Evolutionary conservation across 2,888 invertebrate species (phyloP).

Genomic region (Ditula angustiorana): DNA sequence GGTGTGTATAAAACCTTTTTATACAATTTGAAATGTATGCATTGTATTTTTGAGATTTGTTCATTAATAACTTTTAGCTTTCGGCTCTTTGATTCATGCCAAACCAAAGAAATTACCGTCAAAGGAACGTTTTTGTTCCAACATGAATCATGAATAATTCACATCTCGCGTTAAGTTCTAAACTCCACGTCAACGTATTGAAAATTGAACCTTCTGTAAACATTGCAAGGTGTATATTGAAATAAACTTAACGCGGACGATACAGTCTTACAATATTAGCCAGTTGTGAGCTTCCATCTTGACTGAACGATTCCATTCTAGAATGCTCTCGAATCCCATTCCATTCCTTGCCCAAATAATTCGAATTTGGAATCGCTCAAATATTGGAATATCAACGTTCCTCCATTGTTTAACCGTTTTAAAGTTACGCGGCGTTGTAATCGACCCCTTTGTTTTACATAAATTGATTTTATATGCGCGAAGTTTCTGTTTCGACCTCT

Average conservation of each 20-base stretch:
- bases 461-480: not conserved
- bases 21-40: too few relatives aligned
- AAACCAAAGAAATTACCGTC: not conserved
- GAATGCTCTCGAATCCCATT: constrained; percentile 1
- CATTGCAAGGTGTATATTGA: not conserved
- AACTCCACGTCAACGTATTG: not conserved
- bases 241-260: not conserved
- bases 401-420: not conserved
- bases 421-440: not conserved
- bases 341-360: not conserved
- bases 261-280: not conserved
- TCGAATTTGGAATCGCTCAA: constrained; percentile 5
- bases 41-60: not conserved
- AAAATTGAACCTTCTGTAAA: not conserved
- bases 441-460: not conserved
- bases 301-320: not conserved
- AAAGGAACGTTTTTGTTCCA: constrained; percentile 6
- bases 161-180: not conserved
- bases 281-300: not conserved
- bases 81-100: not conserved
- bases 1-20: too few relatives aligned
- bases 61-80: not conserved
- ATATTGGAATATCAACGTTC: constrained; percentile 14
- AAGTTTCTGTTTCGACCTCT: too few relatives aligned
- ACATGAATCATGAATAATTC: constrained; percentile 10